Conservation (phyloP, 2,888 invertebrate genomes). For the Papilio elwesi region DNA sequence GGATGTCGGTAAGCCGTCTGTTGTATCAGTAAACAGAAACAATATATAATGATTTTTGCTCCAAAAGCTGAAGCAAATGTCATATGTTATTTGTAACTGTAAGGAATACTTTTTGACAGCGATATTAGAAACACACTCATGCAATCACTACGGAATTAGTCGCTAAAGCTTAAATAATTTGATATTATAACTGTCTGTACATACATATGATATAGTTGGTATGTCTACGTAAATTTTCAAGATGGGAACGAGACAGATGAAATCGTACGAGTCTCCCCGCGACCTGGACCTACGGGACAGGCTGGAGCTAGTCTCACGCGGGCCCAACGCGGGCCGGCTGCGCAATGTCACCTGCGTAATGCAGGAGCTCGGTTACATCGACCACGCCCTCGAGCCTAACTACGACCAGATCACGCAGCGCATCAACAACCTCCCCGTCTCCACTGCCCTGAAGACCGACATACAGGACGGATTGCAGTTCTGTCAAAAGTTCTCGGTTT, state of each 20-base stretch:
- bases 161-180: too few species aligned
- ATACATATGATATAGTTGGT: background rate
- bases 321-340: conserved; percentile 76
- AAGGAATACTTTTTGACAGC: too few species aligned
- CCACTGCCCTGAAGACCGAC: conserved; percentile 85
- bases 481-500: conserved; percentile 88
- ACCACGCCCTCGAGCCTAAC: conserved; percentile 87
- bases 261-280: conserved; percentile 67
- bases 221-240: background rate
- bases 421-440: conserved; percentile 85
- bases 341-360: conserved; percentile 88
- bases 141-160: too few species aligned
- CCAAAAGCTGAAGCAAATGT: too few species aligned
- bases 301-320: conserved; percentile 83
- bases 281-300: conserved; percentile 86
- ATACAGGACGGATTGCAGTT: conserved; percentile 87
- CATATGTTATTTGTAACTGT: too few species aligned
- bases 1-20: conserved; percentile 81
- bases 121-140: too few species aligned
- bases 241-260: conserved; percentile 38
- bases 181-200: conserved; percentile 14
- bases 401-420: conserved; percentile 86
- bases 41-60: too few species aligned
- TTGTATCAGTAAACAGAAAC: background rate
- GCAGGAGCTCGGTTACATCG: conserved; percentile 88